A percentile compares a stretch with the other conserved stretches of the same genome.
These are phyloP conservation scores for Lutjanus erythropterus DNA, from an alignment of 2,113 vertebrate genomes.

Conservation along the genomic window DNA sequence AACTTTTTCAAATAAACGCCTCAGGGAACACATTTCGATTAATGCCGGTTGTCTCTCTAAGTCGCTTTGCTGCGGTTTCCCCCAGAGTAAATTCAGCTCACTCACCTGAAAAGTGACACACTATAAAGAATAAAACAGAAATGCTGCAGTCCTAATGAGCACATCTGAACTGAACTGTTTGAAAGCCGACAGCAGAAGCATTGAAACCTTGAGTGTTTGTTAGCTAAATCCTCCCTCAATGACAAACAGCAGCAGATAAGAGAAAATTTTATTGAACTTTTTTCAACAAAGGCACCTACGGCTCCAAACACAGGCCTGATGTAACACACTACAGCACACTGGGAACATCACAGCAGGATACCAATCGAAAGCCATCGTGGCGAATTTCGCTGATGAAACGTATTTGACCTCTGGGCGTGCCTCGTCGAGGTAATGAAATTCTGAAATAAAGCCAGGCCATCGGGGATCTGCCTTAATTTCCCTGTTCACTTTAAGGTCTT, in stretches of 20 bases:
- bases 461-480: conserved; percentile 72
- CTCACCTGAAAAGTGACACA: conserved; percentile 22
- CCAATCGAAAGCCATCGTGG: conserved; percentile 4
- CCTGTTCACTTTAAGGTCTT: conserved; percentile 69
- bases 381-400: conserved; percentile 52
- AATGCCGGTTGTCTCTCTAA: conserved; percentile 18
- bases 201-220: not conserved
- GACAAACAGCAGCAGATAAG: conserved; percentile 17
- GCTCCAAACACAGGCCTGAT: conserved; percentile 13
- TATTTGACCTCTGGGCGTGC: conserved; percentile 62
- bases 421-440: conserved; percentile 71
- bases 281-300: not conserved
- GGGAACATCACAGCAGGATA: conserved; percentile 20
- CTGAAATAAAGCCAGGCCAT: conserved; percentile 70
- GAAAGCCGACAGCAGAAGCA: conserved; percentile 1
- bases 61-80: conserved; percentile 28
- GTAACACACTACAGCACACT: conserved; percentile 18
- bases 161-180: conserved; percentile 2
- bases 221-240: not conserved
- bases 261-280: not conserved
- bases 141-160: conserved; percentile 38
- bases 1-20: conserved; percentile 25
- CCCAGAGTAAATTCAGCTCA: conserved; percentile 26
- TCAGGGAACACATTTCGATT: conserved; percentile 23
- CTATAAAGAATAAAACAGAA: conserved; percentile 18